These are phyloP conservation scores for Heteromyza rotundicornis DNA, from an alignment of 2,888 invertebrate species.

Conservation along the genomic window DNA sequence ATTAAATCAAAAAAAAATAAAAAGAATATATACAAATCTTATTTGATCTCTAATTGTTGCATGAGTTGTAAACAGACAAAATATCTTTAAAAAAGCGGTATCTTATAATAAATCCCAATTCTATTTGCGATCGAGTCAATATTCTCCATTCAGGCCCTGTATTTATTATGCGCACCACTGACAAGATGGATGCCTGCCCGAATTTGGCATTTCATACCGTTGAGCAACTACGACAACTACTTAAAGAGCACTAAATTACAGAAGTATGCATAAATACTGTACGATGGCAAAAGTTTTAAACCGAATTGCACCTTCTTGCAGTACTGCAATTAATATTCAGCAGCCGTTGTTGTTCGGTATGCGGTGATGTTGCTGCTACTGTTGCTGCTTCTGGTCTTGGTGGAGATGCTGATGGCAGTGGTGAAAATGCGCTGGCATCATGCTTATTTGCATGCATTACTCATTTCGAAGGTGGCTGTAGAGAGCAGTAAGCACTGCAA, in stretches of 20 bases:
- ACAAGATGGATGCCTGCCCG: neutral
- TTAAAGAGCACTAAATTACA: neutral
- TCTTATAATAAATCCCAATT: too few relatives aligned
- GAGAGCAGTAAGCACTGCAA: neutral
- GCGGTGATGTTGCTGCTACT: conserved; percentile 1
- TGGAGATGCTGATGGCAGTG: neutral
- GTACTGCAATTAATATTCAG: conserved; percentile 13
- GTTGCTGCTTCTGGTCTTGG: neutral
- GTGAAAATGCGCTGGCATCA: neutral
- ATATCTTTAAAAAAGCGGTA: too few relatives aligned
- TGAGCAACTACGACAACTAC: too few relatives aligned
- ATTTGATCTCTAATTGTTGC: too few relatives aligned
- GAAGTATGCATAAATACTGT: neutral
- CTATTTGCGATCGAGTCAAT: too few relatives aligned
- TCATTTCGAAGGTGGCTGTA: neutral
- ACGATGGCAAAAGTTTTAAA: neutral
- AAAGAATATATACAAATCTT: too few relatives aligned
- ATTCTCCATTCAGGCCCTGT: too few relatives aligned
- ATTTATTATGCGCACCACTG: too few relatives aligned
- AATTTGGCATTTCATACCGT: too few relatives aligned
- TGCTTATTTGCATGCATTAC: conserved; percentile 3
- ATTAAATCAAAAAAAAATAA: too few relatives aligned
- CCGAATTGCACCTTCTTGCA: conserved; percentile 6
- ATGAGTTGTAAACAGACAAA: too few relatives aligned
- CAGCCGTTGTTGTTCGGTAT: conserved; percentile 6